Conservation (phyloP, 2,113 vertebrate genomes). For the Chauna torquata region DNA sequence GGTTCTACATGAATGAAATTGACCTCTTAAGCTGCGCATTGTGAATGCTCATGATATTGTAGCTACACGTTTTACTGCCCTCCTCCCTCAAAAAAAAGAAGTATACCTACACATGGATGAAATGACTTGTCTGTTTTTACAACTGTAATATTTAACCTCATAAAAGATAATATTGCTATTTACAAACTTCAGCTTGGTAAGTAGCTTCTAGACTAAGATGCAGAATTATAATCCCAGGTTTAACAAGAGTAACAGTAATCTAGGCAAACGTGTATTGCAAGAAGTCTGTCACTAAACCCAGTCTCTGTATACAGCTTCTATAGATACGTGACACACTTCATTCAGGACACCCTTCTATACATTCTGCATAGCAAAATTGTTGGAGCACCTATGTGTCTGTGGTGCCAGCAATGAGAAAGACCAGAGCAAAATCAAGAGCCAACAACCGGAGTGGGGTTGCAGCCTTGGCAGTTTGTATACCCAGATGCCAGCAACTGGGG, state of each 20-base stretch:
- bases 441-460: background rate
- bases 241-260: background rate
- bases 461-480: background rate
- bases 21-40: background rate
- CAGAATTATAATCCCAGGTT: background rate
- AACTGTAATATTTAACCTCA: background rate
- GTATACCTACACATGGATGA: background rate
- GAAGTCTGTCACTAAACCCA: background rate
- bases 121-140: background rate
- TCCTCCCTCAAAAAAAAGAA: background rate
- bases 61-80: background rate
- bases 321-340: background rate
- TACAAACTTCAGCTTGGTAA: background rate
- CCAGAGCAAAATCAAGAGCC: background rate
- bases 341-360: background rate
- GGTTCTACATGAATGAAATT: background rate
- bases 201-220: background rate
- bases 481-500: background rate
- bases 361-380: background rate
- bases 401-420: background rate
- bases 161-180: background rate
- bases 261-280: background rate
- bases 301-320: background rate
- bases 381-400: rapidly evolving
- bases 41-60: background rate